Conservation (phyloP, 2,797 vertebrate genomes). For the Danio albolineatus region DNA sequence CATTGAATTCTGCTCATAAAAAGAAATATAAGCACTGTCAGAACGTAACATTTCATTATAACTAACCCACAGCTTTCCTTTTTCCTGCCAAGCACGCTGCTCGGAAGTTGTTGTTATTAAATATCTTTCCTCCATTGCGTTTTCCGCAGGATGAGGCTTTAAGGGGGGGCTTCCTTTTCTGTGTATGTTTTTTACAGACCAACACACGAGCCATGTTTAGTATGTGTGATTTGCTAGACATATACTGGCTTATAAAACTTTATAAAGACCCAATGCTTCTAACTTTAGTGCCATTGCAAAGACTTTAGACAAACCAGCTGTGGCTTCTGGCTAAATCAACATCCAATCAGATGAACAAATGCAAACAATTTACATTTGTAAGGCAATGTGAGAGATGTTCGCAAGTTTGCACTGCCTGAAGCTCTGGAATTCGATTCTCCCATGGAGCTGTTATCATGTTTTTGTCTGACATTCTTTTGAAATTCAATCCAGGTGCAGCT, state of each 20-base stretch:
- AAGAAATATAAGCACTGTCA: slow-evolving; percentile 1
- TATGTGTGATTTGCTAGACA: background rate
- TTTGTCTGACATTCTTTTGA: slow-evolving; percentile 46
- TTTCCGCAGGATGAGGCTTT: slow-evolving; percentile 36
- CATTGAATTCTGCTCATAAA: background rate
- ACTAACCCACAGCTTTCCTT: slow-evolving; percentile 45
- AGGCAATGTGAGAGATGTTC: background rate
- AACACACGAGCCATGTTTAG: background rate
- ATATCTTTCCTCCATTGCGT: slow-evolving; percentile 61
- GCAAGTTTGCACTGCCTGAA: background rate
- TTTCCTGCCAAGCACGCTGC: slow-evolving; percentile 65
- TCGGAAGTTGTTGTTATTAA: slow-evolving; percentile 71
- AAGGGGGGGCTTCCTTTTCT: slow-evolving; percentile 7
- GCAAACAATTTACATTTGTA: slow-evolving; percentile 18
- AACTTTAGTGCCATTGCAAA: background rate
- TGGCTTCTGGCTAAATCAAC: slow-evolving; percentile 3
- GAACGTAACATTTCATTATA: slow-evolving; percentile 7
- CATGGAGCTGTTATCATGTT: slow-evolving; percentile 8
- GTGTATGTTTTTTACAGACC: slow-evolving; percentile 7
- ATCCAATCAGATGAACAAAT: slow-evolving; percentile 4
- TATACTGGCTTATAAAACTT: background rate
- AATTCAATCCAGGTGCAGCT: slow-evolving; percentile 55
- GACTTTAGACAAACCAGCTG: background rate
- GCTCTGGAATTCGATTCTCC: background rate
- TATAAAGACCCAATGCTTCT: background rate